A percentile compares a stretch with the other conserved stretches of the same genome.
These are phyloP conservation scores for Bolborhynchus lineola DNA, from an alignment of 2,113 vertebrate genomes.

Conservation along the genomic window DNA sequence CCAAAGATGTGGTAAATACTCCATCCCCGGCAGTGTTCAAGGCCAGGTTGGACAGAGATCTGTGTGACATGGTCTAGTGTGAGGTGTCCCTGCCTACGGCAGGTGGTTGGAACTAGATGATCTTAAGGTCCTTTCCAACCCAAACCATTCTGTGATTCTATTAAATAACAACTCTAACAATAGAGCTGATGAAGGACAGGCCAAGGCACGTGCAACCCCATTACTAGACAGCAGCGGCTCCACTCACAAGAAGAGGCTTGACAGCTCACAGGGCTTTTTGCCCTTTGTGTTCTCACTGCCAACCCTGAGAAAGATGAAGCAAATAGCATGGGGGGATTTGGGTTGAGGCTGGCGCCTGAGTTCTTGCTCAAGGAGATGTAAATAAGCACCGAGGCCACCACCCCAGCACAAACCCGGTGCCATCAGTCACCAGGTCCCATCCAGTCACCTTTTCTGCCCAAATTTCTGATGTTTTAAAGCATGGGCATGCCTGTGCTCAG, in stretches of 20 bases:
- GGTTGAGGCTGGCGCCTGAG: background rate
- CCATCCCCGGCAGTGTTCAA: background rate
- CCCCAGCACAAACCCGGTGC: rapidly evolving
- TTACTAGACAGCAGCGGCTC: background rate
- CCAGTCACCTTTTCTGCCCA: background rate
- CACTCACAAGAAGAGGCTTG: background rate
- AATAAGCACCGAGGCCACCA: background rate
- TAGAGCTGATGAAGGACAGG: background rate
- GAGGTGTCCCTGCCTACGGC: background rate
- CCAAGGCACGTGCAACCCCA: background rate
- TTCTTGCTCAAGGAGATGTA: background rate
- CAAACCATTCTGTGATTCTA: background rate
- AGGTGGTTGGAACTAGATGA: background rate
- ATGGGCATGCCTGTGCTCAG: background rate
- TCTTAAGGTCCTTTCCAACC: background rate
- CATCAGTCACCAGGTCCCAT: background rate
- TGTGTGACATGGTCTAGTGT: background rate
- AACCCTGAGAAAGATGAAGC: background rate
- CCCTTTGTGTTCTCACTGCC: background rate
- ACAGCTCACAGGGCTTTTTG: background rate
- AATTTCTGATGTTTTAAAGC: background rate
- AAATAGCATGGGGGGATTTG: rapidly evolving
- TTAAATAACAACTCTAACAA: background rate
- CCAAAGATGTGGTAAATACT: background rate
- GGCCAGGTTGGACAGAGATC: background rate